phyloP scores from a whole-genome alignment of 2,888 invertebrate species.

The Tridacna crocea region DNA sequence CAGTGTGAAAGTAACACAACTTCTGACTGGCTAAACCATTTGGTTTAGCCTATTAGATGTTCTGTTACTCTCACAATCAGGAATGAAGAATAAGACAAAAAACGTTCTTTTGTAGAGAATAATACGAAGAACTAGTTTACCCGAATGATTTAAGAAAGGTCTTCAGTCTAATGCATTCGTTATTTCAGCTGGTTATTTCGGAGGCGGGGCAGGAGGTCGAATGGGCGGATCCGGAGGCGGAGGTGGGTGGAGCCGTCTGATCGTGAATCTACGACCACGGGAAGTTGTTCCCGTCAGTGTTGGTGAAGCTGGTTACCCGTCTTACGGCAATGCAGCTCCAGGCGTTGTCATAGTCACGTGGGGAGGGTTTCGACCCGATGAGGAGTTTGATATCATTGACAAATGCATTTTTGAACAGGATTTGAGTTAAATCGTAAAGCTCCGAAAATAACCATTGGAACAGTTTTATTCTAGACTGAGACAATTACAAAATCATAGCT shows the following conservation, averaged over 20 bases:
- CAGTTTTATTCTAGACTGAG: too few relatives aligned
- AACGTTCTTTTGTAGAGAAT: too few relatives aligned
- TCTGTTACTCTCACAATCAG: too few relatives aligned
- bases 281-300: constrained; percentile 47
- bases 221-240: constrained; percentile 55
- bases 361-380: constrained; percentile 49
- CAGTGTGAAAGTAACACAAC: too few relatives aligned
- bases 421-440: too few relatives aligned
- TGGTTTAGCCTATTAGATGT: too few relatives aligned
- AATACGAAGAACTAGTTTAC: too few relatives aligned
- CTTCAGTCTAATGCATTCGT: not conserved
- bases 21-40: too few relatives aligned
- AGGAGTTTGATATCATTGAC: constrained; percentile 25
- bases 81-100: too few relatives aligned
- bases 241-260: constrained; percentile 42
- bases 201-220: constrained; percentile 54
- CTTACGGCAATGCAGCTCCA: constrained; percentile 47
- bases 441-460: too few relatives aligned
- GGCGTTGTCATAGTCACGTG: constrained; percentile 57
- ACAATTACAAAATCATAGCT: too few relatives aligned
- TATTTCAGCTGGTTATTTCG: constrained; percentile 54
- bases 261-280: constrained; percentile 25
- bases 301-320: constrained; percentile 52
- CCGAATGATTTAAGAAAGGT: too few relatives aligned
- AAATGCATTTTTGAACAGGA: not conserved